Percentiles rank a stretch among this genome's conserved stretches.
Evolutionary conservation across 2,797 vertebrate genomes (phyloP).

Genomic region (Petrocephalus schoutedeni): DNA sequence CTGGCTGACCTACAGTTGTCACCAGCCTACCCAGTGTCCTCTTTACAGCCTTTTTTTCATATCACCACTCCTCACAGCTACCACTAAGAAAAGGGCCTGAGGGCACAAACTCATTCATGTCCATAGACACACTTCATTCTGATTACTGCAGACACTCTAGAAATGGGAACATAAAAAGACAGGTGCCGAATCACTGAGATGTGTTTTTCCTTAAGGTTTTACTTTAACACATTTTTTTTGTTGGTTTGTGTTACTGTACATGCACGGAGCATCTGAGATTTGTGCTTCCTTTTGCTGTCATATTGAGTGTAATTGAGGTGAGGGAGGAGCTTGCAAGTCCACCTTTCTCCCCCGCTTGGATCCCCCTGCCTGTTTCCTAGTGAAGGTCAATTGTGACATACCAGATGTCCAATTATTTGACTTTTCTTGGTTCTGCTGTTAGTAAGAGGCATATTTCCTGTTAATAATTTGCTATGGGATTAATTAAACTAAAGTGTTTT

Average conservation of each 20-base stretch:
- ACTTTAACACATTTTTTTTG: background rate
- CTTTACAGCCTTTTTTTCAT: background rate
- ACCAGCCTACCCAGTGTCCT: background rate
- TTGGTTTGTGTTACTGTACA: background rate
- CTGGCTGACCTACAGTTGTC: background rate
- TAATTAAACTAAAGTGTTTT: slow-evolving; percentile 16
- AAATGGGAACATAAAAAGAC: background rate
- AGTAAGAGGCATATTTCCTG: background rate
- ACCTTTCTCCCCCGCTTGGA: too few species aligned
- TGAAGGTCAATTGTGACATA: background rate
- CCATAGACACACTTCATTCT: background rate
- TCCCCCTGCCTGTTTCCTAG: background rate
- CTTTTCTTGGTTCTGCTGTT: background rate
- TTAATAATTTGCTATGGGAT: slow-evolving; percentile 25
- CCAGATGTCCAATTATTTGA: slow-evolving; percentile 20
- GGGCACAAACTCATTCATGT: background rate
- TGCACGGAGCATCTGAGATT: background rate
- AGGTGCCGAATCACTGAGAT: background rate
- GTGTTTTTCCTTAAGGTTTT: background rate
- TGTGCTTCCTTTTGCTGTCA: background rate
- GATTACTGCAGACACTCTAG: background rate
- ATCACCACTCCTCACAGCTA: background rate
- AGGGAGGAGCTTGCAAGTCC: background rate
- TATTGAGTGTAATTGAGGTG: background rate
- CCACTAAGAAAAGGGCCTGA: background rate